phyloP scores from a whole-genome alignment of 2,888 invertebrate species.

The Ernsta delagoae region DNA sequence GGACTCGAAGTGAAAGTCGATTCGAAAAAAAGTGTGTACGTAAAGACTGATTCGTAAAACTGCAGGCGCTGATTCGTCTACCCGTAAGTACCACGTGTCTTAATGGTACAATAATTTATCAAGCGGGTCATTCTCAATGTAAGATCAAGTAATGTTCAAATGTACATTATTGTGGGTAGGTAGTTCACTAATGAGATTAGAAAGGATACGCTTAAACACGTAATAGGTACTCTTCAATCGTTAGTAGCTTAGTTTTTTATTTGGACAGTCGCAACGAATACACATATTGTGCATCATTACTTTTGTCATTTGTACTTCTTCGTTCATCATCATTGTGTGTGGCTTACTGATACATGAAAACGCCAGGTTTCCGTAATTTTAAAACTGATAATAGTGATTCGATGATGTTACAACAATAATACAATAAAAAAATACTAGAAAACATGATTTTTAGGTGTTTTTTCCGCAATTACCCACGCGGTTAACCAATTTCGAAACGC shows the following conservation, averaged over 20 bases:
- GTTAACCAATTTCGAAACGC: conserved; percentile 5
- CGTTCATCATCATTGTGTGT: no score
- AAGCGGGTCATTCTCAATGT: conserved; percentile 8
- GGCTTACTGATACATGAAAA: no score
- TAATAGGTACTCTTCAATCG: background rate
- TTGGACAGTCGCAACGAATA: background rate
- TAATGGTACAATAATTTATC: conserved; percentile 22
- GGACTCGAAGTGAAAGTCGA: conserved; percentile 28
- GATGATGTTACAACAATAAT: no score
- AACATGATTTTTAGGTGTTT: background rate
- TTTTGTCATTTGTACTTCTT: no score
- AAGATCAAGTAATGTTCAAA: background rate
- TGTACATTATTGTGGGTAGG: background rate
- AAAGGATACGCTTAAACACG: conserved; percentile 5
- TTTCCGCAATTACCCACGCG: background rate
- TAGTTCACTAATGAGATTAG: conserved; percentile 9
- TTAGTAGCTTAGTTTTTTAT: background rate
- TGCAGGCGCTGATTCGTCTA: background rate
- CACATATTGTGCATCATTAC: no score
- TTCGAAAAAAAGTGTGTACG: conserved; percentile 12
- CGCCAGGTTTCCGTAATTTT: no score
- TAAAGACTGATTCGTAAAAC: background rate
- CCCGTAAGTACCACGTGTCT: conserved; percentile 1
- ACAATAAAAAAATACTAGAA: no score
- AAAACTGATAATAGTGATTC: no score